These are phyloP conservation scores for Leuciscus waleckii DNA, from an alignment of 2,797 vertebrate species.

Conservation along the genomic window DNA sequence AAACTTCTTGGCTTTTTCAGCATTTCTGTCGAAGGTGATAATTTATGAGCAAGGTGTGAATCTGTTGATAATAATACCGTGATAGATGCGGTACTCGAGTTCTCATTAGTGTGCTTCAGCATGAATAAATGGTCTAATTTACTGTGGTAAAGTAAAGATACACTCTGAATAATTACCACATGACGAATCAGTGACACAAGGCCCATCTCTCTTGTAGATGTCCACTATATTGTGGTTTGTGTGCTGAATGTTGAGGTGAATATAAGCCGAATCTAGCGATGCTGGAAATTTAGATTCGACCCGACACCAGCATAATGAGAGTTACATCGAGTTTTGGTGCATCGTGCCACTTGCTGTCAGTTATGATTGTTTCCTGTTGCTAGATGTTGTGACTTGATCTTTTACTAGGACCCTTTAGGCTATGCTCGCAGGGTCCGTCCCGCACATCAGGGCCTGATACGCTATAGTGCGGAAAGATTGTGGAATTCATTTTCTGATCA, in stretches of 20 bases:
- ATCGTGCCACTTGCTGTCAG: background rate
- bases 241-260: background rate
- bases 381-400: background rate
- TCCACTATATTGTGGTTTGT: background rate
- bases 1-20: background rate
- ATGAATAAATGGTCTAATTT: background rate
- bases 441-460: background rate
- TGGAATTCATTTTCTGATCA: conserved; percentile 2
- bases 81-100: background rate
- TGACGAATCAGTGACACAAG: background rate
- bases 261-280: background rate
- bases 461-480: background rate
- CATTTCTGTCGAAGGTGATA: background rate
- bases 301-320: background rate
- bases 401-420: background rate
- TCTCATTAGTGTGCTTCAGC: background rate
- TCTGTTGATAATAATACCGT: background rate
- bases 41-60: background rate
- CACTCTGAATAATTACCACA: background rate
- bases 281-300: background rate
- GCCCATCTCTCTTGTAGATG: background rate
- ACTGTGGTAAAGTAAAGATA: conserved; percentile 1
- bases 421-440: rapidly evolving
- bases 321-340: background rate
- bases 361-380: background rate